Conservation (phyloP, 2,113 vertebrate species). For the Salvator merianae region DNA sequence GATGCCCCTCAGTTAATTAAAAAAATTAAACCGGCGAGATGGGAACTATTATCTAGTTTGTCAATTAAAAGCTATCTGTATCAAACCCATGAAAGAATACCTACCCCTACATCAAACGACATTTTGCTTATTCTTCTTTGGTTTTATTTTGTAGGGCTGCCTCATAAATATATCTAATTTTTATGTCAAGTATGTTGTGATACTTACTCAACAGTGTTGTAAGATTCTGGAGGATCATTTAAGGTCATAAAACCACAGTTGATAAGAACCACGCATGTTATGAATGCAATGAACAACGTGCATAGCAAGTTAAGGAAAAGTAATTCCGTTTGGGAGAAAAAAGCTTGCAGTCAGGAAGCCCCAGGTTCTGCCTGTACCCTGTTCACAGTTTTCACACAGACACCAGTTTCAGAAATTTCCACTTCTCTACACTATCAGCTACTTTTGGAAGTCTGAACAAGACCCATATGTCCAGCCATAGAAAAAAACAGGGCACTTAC, state of each 20-base stretch:
- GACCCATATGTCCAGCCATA: not conserved
- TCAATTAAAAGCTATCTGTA: not conserved
- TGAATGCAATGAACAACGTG: slow-evolving; percentile 90
- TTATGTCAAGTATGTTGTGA: not conserved
- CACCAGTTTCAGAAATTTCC: too few relatives aligned
- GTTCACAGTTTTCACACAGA: too few relatives aligned
- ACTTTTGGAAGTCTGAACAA: not conserved
- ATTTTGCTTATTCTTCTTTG: not conserved
- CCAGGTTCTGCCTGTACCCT: too few relatives aligned
- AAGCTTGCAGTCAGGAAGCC: not conserved
- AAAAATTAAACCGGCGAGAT: not conserved
- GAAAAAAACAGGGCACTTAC: not conserved
- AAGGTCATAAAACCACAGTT: slow-evolving; percentile 91
- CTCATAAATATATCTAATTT: not conserved
- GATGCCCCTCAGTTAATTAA: not conserved
- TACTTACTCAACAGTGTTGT: slow-evolving; percentile 88
- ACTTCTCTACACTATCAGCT: too few relatives aligned
- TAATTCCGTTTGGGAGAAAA: accelerated
- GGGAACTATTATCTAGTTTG: not conserved
- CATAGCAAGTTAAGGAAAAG: slow-evolving; percentile 79
- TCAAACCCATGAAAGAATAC: not conserved
- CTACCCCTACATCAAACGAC: not conserved
- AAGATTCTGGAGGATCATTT: slow-evolving; percentile 43
- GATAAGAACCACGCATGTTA: slow-evolving; percentile 89
- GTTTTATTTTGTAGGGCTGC: not conserved